A percentile compares a stretch with the other conserved stretches of the same genome.
Evolutionary conservation across 2,113 vertebrate species (phyloP).

Genomic region (Centropristis striata): DNA sequence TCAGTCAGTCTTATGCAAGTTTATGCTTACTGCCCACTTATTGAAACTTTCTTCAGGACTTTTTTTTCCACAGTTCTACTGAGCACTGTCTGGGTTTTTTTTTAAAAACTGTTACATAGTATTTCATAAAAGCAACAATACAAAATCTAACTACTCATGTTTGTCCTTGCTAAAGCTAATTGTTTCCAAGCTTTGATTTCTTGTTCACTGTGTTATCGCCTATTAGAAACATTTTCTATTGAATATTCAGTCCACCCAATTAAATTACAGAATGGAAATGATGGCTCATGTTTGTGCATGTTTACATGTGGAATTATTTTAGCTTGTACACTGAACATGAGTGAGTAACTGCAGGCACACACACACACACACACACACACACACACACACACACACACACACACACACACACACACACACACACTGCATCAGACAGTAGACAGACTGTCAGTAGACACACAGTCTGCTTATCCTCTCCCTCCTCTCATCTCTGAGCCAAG

Average conservation of each 20-base stretch:
- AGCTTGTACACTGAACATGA: constrained; percentile 5
- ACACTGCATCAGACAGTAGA: constrained; percentile 67
- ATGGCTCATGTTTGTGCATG: neutral
- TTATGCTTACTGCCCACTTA: neutral
- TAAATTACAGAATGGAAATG: neutral
- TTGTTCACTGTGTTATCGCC: neutral
- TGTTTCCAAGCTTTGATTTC: neutral
- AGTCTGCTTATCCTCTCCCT: constrained; percentile 54
- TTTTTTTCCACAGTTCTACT: neutral
- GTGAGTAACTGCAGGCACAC: constrained; percentile 17
- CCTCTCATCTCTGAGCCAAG: constrained; percentile 72
- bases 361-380: no score
- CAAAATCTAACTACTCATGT: neutral
- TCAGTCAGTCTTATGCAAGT: neutral
- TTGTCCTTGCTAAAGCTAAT: neutral
- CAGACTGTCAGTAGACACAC: constrained; percentile 55
- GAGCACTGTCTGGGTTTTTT: neutral
- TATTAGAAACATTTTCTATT: neutral
- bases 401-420: no score
- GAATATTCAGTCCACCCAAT: neutral
- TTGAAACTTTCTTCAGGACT: neutral
- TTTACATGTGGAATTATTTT: constrained; percentile 24
- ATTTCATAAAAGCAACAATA: neutral
- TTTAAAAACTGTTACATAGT: no score
- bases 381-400: no score